These are phyloP conservation scores for Bovichtus diacanthus DNA, from an alignment of 2,797 vertebrate genomes.

Conservation along the genomic window DNA sequence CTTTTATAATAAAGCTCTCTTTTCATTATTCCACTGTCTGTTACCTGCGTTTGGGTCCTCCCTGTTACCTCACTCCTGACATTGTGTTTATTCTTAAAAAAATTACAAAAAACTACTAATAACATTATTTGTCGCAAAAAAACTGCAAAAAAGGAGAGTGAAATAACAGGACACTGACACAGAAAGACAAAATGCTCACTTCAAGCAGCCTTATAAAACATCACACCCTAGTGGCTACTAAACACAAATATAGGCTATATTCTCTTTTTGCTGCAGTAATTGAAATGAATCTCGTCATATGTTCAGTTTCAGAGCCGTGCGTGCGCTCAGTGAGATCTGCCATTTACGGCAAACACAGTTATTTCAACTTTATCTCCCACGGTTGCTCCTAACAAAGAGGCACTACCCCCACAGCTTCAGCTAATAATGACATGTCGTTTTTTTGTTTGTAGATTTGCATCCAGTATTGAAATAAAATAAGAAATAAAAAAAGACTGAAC, in stretches of 20 bases:
- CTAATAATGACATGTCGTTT: conserved; percentile 2
- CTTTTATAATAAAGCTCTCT: no score
- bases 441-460: conserved; percentile 6
- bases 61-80: no score
- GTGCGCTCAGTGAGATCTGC: neutral
- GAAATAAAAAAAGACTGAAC: neutral
- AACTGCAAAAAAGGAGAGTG: neutral
- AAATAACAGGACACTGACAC: neutral
- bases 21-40: no score
- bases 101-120: no score
- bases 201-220: conserved; percentile 8
- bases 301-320: neutral
- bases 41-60: no score
- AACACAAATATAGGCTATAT: conserved; percentile 15
- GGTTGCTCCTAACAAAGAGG: conserved; percentile 11
- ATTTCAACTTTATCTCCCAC: conserved; percentile 22
- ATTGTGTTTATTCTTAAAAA: neutral
- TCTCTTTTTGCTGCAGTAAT: conserved; percentile 11
- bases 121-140: neutral
- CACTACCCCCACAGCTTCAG: neutral
- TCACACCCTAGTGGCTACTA: conserved; percentile 9
- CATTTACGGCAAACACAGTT: neutral
- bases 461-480: conserved; percentile 3
- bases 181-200: neutral
- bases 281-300: conserved; percentile 2